Evolutionary conservation across 2,113 vertebrate genomes (phyloP).

Genomic region (Plecturocebus donacophilus): DNA sequence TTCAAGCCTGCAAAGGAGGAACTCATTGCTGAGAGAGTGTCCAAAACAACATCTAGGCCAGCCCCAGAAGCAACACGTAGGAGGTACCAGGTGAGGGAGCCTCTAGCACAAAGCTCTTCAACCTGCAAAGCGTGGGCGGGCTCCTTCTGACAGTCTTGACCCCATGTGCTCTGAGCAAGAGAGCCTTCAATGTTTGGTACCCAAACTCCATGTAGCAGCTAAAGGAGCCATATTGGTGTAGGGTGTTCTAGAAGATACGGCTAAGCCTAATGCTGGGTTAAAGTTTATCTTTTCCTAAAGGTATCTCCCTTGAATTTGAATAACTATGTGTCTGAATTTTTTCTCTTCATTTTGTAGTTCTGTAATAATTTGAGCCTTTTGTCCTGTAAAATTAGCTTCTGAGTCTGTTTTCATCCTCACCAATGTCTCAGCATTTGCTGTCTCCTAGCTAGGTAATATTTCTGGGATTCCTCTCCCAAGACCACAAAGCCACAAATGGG

Average conservation of each 20-base stretch:
- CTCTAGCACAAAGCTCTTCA: background rate
- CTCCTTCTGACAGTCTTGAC: background rate
- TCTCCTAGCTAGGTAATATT: background rate
- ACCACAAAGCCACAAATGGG: no score
- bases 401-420: no score
- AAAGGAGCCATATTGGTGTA: background rate
- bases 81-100: background rate
- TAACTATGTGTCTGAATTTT: background rate
- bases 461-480: background rate
- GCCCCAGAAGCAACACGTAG: no score
- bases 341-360: background rate
- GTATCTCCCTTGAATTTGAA: background rate
- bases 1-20: background rate
- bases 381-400: background rate
- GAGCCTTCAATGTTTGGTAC: background rate
- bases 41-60: background rate
- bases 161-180: background rate
- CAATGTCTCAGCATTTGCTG: no score
- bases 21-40: background rate
- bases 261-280: fast-evolving
- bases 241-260: fast-evolving
- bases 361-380: background rate
- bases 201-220: no score
- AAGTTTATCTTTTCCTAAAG: background rate
- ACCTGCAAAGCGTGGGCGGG: no score